These are phyloP conservation scores for Erethizon dorsatum DNA, from an alignment of 2,797 vertebrate species.

Conservation along the genomic window DNA sequence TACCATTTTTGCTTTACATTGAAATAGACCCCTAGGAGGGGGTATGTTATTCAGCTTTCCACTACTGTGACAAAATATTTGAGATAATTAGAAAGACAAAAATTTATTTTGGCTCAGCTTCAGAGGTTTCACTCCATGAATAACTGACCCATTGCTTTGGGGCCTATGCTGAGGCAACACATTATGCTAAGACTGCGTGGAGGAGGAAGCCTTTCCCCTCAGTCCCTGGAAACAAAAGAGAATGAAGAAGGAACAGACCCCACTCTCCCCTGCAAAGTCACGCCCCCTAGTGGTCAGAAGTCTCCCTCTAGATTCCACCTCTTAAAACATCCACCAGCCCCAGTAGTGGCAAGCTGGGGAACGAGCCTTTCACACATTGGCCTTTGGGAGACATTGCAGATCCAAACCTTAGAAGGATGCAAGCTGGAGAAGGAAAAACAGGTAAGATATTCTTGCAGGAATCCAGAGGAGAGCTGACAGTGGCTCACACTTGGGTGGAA, in stretches of 20 bases:
- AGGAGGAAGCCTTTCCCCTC: neutral
- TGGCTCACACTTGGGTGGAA: neutral
- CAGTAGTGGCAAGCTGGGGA: neutral
- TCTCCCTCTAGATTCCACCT: neutral
- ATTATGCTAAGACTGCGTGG: neutral
- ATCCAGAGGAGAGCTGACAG: neutral
- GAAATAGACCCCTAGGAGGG: neutral
- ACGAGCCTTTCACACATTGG: neutral
- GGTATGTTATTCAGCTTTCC: neutral
- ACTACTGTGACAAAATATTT: neutral
- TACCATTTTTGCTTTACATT: neutral
- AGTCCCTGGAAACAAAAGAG: too few species aligned
- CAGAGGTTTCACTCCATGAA: neutral
- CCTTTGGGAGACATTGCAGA: neutral
- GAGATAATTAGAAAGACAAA: neutral
- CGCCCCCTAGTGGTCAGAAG: neutral
- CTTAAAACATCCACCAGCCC: neutral
- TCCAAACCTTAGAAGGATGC: neutral
- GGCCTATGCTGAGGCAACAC: neutral
- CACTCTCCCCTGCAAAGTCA: neutral
- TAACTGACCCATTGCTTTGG: neutral
- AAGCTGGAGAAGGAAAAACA: neutral
- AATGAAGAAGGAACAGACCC: neutral
- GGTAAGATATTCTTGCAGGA: neutral
- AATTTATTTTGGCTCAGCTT: neutral